Evolutionary conservation across 2,797 vertebrate genomes (phyloP).

Genomic region (Eulemur rubriventer): DNA sequence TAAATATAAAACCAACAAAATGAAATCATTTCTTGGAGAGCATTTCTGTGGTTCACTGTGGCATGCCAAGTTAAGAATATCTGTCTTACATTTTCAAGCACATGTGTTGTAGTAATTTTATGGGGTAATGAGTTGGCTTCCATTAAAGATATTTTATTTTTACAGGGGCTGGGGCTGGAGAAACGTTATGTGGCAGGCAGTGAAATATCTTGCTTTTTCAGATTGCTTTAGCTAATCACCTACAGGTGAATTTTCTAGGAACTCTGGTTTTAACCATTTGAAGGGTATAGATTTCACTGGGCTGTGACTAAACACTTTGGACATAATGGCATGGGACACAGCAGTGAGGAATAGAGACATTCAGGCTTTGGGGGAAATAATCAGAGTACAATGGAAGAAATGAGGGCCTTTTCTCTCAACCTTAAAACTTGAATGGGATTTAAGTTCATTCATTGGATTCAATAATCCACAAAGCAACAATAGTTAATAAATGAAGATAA

Average conservation of each 20-base stretch:
- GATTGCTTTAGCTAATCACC: conserved; percentile 73
- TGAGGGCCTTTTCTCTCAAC: background rate
- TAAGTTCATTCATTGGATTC: background rate
- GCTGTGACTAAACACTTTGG: background rate
- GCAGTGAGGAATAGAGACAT: background rate
- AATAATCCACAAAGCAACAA: background rate
- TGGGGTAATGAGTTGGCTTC: conserved; percentile 84
- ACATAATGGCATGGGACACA: background rate
- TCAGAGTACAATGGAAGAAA: background rate
- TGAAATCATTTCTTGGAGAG: conserved; percentile 83
- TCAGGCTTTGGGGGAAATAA: background rate
- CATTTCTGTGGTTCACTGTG: conserved; percentile 67
- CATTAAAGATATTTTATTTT: conserved; percentile 82
- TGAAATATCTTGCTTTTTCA: conserved; percentile 73
- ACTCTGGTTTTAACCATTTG: conserved; percentile 75
- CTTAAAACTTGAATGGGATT: background rate
- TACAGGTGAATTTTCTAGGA: conserved; percentile 79
- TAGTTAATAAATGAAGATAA: background rate
- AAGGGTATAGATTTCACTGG: background rate
- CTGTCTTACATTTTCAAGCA: conserved; percentile 82
- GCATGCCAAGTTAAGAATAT: conserved; percentile 80
- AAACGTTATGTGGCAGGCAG: conserved; percentile 70
- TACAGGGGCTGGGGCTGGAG: conserved; percentile 76
- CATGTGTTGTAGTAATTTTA: conserved; percentile 84
- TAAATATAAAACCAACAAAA: conserved; percentile 79